These are phyloP conservation scores for Meandrina meandrites DNA, from an alignment of 92 coral and sea anemone species.

Conservation along the genomic window DNA sequence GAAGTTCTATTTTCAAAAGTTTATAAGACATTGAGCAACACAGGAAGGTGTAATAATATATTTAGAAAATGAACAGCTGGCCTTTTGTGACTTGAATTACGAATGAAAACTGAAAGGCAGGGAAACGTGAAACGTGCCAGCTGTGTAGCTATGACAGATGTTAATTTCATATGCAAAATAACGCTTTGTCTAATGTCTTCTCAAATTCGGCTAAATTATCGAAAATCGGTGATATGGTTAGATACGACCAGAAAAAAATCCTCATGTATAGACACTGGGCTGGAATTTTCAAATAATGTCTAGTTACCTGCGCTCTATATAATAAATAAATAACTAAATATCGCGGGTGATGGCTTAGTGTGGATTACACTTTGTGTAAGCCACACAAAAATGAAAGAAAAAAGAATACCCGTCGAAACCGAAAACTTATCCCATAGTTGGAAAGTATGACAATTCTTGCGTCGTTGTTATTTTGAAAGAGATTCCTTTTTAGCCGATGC, in stretches of 20 bases:
- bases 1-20: too few species aligned
- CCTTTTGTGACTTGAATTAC: background rate
- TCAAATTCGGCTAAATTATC: too few species aligned
- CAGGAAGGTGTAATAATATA: background rate
- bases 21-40: background rate
- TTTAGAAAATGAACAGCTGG: background rate
- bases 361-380: too few species aligned
- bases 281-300: background rate
- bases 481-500: background rate
- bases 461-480: background rate
- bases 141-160: background rate
- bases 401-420: background rate
- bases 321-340: too few species aligned
- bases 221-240: background rate
- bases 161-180: background rate
- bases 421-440: background rate
- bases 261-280: background rate
- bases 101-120: background rate
- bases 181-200: background rate
- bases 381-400: too few species aligned
- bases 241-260: background rate
- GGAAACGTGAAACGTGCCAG: background rate
- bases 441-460: background rate
- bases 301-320: background rate
- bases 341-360: too few species aligned